phyloP scores from a whole-genome alignment of 2,113 vertebrate genomes.

The Alexandromys fortis region DNA sequence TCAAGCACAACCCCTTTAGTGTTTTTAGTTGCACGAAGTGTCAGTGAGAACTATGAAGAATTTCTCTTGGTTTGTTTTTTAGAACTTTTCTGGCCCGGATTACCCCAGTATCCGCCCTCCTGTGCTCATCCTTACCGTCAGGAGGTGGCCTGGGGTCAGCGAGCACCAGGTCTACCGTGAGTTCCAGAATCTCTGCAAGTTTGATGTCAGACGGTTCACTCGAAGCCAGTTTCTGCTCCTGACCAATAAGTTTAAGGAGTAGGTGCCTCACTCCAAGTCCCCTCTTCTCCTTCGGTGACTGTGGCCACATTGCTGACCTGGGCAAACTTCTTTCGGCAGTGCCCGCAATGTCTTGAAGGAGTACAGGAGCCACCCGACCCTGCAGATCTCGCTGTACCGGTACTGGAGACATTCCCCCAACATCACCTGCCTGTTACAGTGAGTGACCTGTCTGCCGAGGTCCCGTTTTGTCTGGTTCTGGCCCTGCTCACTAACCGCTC shows the following conservation, averaged over 20 bases:
- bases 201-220: slow-evolving; percentile 82
- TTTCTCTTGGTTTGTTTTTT: neutral
- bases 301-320: rapidly evolving
- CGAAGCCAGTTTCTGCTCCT: slow-evolving; percentile 85
- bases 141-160: slow-evolving; percentile 72
- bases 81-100: slow-evolving; percentile 87
- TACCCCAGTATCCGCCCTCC: slow-evolving; percentile 74
- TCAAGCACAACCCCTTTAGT: neutral
- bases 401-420: slow-evolving; percentile 85
- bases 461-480: rapidly evolving
- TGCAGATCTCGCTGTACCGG: slow-evolving; percentile 82
- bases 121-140: slow-evolving; percentile 80
- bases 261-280: slow-evolving; percentile 37
- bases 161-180: slow-evolving; percentile 84
- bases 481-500: rapidly evolving
- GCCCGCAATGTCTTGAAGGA: slow-evolving; percentile 72
- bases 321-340: slow-evolving; percentile 50
- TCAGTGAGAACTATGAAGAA: neutral
- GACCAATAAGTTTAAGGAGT: slow-evolving; percentile 85
- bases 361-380: slow-evolving; percentile 79
- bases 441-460: slow-evolving; percentile 34
- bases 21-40: neutral
- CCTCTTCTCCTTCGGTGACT: rapidly evolving
- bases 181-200: slow-evolving; percentile 83
- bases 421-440: slow-evolving; percentile 84